These are phyloP conservation scores for Arrhopalites spinosus DNA, from an alignment of 2,888 invertebrate species.

Conservation along the genomic window DNA sequence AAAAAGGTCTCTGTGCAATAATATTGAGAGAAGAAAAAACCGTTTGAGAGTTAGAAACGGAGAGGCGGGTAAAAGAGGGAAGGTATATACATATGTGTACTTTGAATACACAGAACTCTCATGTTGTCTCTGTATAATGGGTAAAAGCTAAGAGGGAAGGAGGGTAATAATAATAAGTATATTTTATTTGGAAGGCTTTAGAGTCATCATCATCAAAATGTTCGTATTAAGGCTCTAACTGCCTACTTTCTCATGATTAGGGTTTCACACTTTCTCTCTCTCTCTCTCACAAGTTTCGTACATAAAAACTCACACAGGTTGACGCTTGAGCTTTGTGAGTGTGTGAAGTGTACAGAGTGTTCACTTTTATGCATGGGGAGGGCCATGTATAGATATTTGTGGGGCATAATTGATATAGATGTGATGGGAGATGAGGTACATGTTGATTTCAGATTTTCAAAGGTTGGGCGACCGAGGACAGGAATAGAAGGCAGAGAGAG, in stretches of 20 bases:
- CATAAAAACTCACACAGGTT: background rate
- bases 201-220: conserved; percentile 11
- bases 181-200: conserved; percentile 12
- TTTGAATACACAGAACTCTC: too few relatives aligned
- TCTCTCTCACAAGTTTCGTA: background rate
- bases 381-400: background rate
- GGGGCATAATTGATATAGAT: background rate
- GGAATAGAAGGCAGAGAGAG: background rate
- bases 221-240: background rate
- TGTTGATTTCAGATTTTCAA: background rate
- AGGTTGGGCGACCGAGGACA: background rate
- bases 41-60: background rate
- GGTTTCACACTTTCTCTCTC: conserved; percentile 11
- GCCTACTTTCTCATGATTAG: conserved; percentile 13
- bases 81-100: too few relatives aligned
- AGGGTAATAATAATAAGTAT: conserved; percentile 29
- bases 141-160: background rate
- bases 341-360: background rate
- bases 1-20: background rate
- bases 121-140: too few relatives aligned
- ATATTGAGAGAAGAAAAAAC: background rate
- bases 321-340: background rate
- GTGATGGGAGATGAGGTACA: background rate
- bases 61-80: background rate
- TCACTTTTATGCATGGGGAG: background rate